Base-by-base conservation (phyloP, 2,888 invertebrate species). In the Agrochola lota region DNA sequence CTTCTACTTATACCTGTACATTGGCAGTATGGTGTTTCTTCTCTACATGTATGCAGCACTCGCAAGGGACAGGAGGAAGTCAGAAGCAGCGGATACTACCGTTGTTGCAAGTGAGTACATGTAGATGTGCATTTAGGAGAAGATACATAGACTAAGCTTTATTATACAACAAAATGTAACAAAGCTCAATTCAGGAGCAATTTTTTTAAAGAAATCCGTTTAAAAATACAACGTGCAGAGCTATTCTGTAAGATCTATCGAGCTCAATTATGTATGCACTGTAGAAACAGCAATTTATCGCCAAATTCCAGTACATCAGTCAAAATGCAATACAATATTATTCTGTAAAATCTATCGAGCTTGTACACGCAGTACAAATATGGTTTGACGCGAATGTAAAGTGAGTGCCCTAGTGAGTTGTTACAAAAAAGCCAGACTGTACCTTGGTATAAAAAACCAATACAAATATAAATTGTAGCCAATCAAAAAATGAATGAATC, bases 1-100 rank as follows among this genome's bases (percentile, higher is more conserved):
- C 20, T 99, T 98, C 96, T 99, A 99, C 95, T 96, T 99, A 85
- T 99, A 99, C 94, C 97, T 99, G 85, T 99, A 99, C 95, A 97
- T 98, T 90, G 98, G 98, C 83, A 98, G 98, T 91, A 99, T 99
- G 97, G 97, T 98, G 78, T 99, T 99, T 92, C 97, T 99, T 72
- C 97, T 98, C 79, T 98, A 98, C 94, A 98, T 98, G 97, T 98
- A 98, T 92, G 97, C 98, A 71, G 98, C 98, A 80, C 96, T 99
- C 87, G 96, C 98, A 43, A 97, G 98, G 92, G 98, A 97, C 87
- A 96, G 97, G 82, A 97, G 98, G 17, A 96, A 96, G 89, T 94
- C 97, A 17, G 80, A 80, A n/a, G 95, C 96, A 35, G 90, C 95
- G 59, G 97, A 97, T 71, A 94, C 88, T 15, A 91, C 95, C 12